These are phyloP conservation scores for Fregata magnificens DNA, from an alignment of 2,113 vertebrate species.

Conservation along the genomic window DNA sequence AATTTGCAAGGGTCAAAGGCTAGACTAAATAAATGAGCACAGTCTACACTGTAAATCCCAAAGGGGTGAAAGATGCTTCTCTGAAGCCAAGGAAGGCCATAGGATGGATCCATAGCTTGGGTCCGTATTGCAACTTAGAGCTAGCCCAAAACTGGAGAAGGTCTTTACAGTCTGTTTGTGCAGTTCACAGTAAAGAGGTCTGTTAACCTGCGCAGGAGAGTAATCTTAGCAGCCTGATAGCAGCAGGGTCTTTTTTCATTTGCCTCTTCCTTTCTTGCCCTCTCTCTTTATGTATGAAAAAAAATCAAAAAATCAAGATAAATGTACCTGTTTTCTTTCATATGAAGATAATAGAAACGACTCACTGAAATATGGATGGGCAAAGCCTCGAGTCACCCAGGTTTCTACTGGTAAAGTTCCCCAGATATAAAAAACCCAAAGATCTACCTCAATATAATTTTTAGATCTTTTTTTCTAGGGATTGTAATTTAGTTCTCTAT, in stretches of 20 bases:
- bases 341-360: neutral
- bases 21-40: neutral
- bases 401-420: neutral
- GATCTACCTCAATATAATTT: neutral
- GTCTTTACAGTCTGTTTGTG: neutral
- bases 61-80: neutral
- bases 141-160: neutral
- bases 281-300: neutral
- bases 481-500: neutral
- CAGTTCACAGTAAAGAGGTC: neutral
- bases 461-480: neutral
- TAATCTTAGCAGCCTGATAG: neutral
- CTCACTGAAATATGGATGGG: neutral
- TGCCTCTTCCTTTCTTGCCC: neutral
- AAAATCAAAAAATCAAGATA: neutral
- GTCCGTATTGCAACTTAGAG: neutral
- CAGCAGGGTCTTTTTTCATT: neutral
- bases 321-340: neutral
- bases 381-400: neutral
- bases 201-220: neutral
- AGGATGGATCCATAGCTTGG: neutral
- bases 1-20: neutral
- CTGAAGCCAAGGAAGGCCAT: neutral
- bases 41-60: neutral
- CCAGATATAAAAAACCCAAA: rapidly evolving